Conservation (phyloP, 2,113 vertebrate species). For the Carlito syrichta region DNA sequence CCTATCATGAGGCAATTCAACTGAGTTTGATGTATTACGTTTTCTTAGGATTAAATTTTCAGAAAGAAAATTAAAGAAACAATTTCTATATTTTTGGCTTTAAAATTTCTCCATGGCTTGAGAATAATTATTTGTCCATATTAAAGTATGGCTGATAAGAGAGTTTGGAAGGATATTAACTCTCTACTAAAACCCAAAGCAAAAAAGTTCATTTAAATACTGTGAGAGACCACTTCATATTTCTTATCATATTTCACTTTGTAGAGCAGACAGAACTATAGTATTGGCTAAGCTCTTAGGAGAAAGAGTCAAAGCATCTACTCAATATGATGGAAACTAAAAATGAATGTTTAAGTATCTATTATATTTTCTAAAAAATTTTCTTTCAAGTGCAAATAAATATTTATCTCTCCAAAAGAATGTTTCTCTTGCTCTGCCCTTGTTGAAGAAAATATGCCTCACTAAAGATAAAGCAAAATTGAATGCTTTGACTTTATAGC, state of each 20-base stretch:
- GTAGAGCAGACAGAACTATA: neutral
- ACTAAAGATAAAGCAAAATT: neutral
- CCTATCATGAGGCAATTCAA: neutral
- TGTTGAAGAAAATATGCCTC: neutral
- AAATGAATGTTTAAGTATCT: neutral
- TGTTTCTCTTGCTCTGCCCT: neutral
- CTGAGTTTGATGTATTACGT: neutral
- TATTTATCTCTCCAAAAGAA: neutral
- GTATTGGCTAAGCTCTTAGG: neutral
- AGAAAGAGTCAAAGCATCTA: neutral
- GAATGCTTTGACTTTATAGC: neutral
- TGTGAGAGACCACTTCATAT: neutral
- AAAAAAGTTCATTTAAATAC: neutral
- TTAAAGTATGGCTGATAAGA: neutral
- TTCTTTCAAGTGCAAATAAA: constrained; percentile 36
- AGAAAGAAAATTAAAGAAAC: constrained; percentile 34
- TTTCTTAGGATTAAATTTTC: neutral
- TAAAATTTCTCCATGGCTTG: neutral
- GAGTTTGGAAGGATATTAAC: neutral
- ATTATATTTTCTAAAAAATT: constrained; percentile 24
- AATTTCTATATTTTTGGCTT: neutral
- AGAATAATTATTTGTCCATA: neutral
- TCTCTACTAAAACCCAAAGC: constrained; percentile 9
- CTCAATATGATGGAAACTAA: constrained; percentile 30
- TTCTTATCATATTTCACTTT: constrained; percentile 13